phyloP scores from a whole-genome alignment of 1,140 invertebrate species.

The Venturia canescens region DNA sequence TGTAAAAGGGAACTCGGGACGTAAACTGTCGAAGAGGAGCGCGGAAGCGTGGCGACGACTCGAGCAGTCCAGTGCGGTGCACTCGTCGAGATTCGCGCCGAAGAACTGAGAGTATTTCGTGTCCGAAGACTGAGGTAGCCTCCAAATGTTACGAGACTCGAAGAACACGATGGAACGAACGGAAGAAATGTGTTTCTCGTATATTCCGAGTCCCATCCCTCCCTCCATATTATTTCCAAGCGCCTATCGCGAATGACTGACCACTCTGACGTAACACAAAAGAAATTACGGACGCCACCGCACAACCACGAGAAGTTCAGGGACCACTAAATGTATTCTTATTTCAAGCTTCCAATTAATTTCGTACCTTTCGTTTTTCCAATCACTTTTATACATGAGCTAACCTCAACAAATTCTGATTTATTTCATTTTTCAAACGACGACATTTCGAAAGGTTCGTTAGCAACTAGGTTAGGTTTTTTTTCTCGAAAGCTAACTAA shows the following conservation, averaged over 20 bases:
- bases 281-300: slow-evolving; percentile 68
- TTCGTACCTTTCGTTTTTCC: slow-evolving; percentile 35
- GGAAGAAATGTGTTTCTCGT: slow-evolving; percentile 27
- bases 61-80: slow-evolving; percentile 25
- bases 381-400: background rate
- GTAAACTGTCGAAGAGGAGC: slow-evolving; percentile 44
- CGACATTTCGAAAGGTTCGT: too few species aligned
- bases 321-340: slow-evolving; percentile 60
- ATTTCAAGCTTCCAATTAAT: slow-evolving; percentile 38
- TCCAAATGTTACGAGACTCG: slow-evolving; percentile 32
- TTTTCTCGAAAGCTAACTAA: too few species aligned
- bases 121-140: slow-evolving; percentile 40
- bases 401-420: too few species aligned
- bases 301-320: slow-evolving; percentile 59
- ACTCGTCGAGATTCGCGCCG: slow-evolving; percentile 51
- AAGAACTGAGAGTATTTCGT: slow-evolving; percentile 47
- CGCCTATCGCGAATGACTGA: slow-evolving; percentile 70
- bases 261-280: slow-evolving; percentile 74
- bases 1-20: background rate
- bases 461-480: too few species aligned
- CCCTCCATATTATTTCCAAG: slow-evolving; percentile 6
- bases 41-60: slow-evolving; percentile 50
- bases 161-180: background rate
- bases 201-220: slow-evolving; percentile 23
- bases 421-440: too few species aligned